These are phyloP conservation scores for Apis cerana DNA, from an alignment of 1,140 invertebrate genomes.

Conservation along the genomic window DNA sequence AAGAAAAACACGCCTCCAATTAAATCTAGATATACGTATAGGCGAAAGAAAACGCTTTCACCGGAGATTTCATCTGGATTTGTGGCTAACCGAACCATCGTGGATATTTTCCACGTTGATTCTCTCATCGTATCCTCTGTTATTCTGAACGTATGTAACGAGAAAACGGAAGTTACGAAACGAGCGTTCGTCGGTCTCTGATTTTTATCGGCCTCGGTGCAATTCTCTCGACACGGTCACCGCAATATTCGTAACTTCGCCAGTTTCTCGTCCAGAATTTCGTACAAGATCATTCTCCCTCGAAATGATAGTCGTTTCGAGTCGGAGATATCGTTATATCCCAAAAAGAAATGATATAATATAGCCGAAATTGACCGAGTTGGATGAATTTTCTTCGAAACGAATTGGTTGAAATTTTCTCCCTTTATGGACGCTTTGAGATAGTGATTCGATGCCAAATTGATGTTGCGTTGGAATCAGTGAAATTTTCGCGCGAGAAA, in stretches of 20 bases:
- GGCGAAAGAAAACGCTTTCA: conserved; percentile 17
- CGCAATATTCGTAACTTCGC: neutral
- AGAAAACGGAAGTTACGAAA: conserved; percentile 29
- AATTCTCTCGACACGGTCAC: neutral
- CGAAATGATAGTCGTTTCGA: neutral
- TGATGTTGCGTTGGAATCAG: neutral
- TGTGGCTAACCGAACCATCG: neutral
- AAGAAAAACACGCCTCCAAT: neutral
- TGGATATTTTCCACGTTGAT: neutral
- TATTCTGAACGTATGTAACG: conserved; percentile 2
- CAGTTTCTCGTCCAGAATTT: neutral
- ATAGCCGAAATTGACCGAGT: neutral
- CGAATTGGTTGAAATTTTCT: neutral
- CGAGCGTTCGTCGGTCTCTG: neutral
- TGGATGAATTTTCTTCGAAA: neutral
- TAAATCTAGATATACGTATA: neutral
- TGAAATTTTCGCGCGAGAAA: too few species aligned
- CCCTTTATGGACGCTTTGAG: neutral
- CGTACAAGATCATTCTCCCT: neutral
- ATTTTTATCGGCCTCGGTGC: conserved; percentile 10
- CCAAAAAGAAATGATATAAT: neutral
- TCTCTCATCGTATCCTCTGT: neutral
- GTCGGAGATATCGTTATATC: neutral
- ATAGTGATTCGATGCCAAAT: neutral
- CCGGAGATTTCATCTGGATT: conserved; percentile 7